phyloP scores from a whole-genome alignment of 2,113 vertebrate genomes.

The Raja brachyura region DNA sequence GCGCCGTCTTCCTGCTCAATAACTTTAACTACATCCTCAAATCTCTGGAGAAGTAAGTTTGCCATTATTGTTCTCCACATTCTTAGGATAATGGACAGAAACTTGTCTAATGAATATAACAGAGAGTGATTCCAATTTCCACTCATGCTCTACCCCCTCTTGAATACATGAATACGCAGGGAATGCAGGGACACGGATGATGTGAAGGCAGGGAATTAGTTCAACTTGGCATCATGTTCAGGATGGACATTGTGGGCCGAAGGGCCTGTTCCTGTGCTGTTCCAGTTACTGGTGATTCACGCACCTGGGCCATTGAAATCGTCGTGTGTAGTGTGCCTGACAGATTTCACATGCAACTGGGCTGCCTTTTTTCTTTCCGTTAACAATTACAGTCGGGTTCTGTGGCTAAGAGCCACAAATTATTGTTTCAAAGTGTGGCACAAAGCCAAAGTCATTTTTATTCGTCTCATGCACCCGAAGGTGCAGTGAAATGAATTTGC shows the following conservation, averaged over 20 bases:
- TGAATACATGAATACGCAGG: too few relatives aligned
- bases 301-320: not conserved
- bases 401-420: not conserved
- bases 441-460: too few relatives aligned
- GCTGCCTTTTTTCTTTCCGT: not conserved
- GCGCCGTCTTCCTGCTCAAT: constrained; percentile 93
- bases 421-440: not conserved
- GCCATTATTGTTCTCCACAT: not conserved
- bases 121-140: not conserved
- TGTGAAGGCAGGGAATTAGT: too few relatives aligned
- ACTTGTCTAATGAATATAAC: not conserved
- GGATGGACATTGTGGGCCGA: too few relatives aligned
- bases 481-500: too few relatives aligned
- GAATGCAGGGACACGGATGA: too few relatives aligned
- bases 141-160: not conserved
- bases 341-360: not conserved
- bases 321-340: too few relatives aligned
- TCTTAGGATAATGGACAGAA: not conserved
- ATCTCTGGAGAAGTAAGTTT: constrained; percentile 87
- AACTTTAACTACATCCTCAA: constrained; percentile 99
- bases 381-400: not conserved
- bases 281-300: not conserved
- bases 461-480: too few relatives aligned
- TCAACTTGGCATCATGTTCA: too few relatives aligned
- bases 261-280: too few relatives aligned